phyloP scores from a whole-genome alignment of 2,888 invertebrate species.

The Meliscaeva auricollis region DNA sequence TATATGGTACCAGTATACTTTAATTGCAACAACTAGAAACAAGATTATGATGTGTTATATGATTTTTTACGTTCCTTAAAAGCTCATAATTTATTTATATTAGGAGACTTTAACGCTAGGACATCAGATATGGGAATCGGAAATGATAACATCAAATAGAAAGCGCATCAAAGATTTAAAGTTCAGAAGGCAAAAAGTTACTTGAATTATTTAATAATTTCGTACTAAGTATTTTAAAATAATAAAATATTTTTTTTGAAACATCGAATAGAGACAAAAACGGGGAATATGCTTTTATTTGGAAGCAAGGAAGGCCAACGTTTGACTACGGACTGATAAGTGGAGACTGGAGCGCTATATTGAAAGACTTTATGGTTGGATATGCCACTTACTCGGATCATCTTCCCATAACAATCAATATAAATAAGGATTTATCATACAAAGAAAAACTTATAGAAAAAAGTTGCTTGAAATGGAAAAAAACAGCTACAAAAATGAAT shows the following conservation, averaged over 20 bases:
- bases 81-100: neutral
- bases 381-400: neutral
- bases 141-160: neutral
- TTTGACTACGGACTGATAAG: neutral
- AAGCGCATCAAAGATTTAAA: neutral
- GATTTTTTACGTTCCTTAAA: neutral
- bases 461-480: neutral
- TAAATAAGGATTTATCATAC: neutral
- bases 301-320: neutral
- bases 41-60: neutral
- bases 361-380: neutral
- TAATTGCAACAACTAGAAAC: neutral
- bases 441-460: neutral
- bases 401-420: neutral
- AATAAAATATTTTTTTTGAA: too few relatives aligned
- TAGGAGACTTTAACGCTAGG: neutral
- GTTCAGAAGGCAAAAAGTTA: neutral
- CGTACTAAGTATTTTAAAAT: neutral
- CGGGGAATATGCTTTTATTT: neutral
- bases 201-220: neutral
- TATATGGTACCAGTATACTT: neutral
- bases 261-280: neutral
- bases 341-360: neutral
- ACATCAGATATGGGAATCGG: neutral
- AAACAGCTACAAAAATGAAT: neutral